Percentiles rank a stretch among this genome's conserved stretches.
These are phyloP conservation scores for Amphipoea lucens DNA, from an alignment of 2,888 invertebrate species.

Conservation along the genomic window DNA sequence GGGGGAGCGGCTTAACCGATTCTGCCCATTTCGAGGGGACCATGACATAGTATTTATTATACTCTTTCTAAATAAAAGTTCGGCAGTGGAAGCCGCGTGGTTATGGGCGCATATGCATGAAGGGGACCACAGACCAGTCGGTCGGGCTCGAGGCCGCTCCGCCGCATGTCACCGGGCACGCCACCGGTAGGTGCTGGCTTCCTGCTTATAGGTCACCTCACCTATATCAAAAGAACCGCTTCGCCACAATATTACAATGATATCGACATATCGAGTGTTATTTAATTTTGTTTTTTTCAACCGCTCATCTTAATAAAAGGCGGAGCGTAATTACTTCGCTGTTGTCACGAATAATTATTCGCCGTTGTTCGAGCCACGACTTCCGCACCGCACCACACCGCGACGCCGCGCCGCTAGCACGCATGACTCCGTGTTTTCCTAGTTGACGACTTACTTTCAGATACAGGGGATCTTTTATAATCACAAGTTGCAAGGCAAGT, in stretches of 20 bases:
- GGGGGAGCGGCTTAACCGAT: conserved; percentile 16
- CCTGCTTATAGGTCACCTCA: not conserved
- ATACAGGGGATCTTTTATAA: too few species aligned
- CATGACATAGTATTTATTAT: not conserved
- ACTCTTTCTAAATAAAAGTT: not conserved
- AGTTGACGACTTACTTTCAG: not conserved
- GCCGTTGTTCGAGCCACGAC: conserved; percentile 23
- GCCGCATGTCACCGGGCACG: not conserved
- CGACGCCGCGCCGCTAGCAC: not conserved
- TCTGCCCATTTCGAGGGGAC: conserved; percentile 1
- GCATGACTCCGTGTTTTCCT: not conserved
- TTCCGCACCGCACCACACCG: not conserved
- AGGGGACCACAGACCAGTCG: too few species aligned
- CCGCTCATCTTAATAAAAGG: conserved; percentile 28
- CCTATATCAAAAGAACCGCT: not conserved
- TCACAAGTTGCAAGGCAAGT: not conserved
- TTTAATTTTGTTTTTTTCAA: conserved; percentile 12
- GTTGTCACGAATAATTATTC: conserved; percentile 44
- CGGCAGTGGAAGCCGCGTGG: not conserved
- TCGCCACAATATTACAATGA: not conserved
- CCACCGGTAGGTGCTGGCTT: not conserved
- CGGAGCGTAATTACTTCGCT: conserved; percentile 24
- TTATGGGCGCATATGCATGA: not conserved
- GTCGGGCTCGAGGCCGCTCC: not conserved
- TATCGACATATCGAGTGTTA: not conserved